Evolutionary conservation across 2,888 invertebrate species (phyloP).

Genomic region (Pantelozetes paolii): DNA sequence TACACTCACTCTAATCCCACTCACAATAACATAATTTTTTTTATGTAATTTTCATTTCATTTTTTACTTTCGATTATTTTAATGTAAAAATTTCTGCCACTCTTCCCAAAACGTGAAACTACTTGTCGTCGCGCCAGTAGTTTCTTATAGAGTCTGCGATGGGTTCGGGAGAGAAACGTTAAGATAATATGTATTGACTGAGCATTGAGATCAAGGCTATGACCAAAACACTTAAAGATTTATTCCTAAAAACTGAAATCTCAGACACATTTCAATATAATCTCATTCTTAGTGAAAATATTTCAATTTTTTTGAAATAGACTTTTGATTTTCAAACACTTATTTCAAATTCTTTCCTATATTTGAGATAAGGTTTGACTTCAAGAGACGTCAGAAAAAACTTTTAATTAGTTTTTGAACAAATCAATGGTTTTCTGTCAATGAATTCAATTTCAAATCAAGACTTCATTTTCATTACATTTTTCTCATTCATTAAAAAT

Average conservation of each 20-base stretch:
- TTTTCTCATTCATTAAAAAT: neutral
- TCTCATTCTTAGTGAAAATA: neutral
- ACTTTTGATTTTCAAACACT: neutral
- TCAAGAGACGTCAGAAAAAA: neutral
- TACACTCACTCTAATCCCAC: too few relatives aligned
- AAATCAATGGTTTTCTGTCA: slow-evolving; percentile 23
- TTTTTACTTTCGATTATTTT: too few relatives aligned
- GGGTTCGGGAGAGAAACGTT: neutral
- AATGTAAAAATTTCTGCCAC: neutral
- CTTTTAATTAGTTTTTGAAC: neutral
- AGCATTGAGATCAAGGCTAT: slow-evolving; percentile 17
- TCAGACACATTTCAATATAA: neutral
- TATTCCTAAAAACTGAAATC: neutral
- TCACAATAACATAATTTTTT: too few relatives aligned
- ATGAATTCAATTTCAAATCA: neutral
- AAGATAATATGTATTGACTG: neutral
- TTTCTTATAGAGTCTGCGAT: neutral
- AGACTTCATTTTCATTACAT: neutral
- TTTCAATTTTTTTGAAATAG: neutral
- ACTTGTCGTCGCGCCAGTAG: neutral
- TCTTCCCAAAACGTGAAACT: neutral
- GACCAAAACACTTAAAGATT: neutral
- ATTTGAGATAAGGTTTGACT: neutral
- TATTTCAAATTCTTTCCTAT: neutral
- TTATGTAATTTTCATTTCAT: too few relatives aligned